Evolutionary conservation across 2,113 vertebrate genomes (phyloP).

Genomic region (Melanotaenia duboulayi): DNA sequence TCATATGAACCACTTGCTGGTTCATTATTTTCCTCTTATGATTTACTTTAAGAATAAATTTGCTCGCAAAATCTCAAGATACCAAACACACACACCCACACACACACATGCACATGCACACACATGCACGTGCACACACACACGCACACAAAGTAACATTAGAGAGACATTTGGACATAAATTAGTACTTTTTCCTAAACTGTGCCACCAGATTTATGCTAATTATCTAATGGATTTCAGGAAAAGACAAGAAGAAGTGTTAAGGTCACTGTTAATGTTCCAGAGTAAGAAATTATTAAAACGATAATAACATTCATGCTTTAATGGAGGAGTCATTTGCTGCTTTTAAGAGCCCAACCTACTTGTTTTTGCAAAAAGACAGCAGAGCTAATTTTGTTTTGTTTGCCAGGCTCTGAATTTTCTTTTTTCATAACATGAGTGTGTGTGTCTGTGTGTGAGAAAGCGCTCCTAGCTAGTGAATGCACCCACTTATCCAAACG

Average conservation of each 20-base stretch:
- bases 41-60: slow-evolving; percentile 68
- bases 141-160: slow-evolving; percentile 43
- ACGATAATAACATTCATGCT: slow-evolving; percentile 40
- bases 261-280: slow-evolving; percentile 57
- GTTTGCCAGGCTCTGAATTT: slow-evolving; percentile 15
- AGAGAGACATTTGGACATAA: slow-evolving; percentile 56
- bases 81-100: slow-evolving; percentile 53
- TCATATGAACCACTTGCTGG: slow-evolving; percentile 56
- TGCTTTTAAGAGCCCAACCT: slow-evolving; percentile 41
- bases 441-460: background rate
- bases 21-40: slow-evolving; percentile 56
- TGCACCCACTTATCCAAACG: slow-evolving; percentile 42
- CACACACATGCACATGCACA: no score
- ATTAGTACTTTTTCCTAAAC: slow-evolving; percentile 57
- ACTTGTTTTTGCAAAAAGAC: slow-evolving; percentile 15
- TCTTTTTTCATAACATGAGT: background rate
- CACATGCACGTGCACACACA: slow-evolving; percentile 23
- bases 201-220: slow-evolving; percentile 48
- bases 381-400: slow-evolving; percentile 23
- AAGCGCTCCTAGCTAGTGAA: slow-evolving; percentile 8
- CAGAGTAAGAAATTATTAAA: slow-evolving; percentile 41
- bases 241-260: slow-evolving; percentile 10
- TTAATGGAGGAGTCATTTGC: slow-evolving; percentile 43
- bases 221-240: slow-evolving; percentile 67
- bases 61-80: slow-evolving; percentile 69